Base-by-base conservation (phyloP, 2,797 vertebrate species). In the Prunella strophiata region DNA sequence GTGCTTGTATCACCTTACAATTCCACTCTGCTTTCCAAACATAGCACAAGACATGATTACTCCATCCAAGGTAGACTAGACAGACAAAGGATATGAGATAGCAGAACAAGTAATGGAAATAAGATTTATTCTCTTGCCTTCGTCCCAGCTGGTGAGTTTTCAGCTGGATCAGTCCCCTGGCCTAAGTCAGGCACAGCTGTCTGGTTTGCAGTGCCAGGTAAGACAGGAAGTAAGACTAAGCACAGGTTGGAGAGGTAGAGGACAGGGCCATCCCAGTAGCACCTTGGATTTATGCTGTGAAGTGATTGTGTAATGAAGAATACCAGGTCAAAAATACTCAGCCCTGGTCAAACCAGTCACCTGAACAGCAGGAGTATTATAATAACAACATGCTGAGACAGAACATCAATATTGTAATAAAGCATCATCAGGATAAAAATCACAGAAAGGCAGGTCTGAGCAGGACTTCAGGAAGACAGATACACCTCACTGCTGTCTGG, bases 21-120 rank as follows among this genome's bases (percentile, higher is more conserved):
- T 96, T 94, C 93, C 91, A 80, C 72, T 91, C 58, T 52, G 61
- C 86, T 66, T 95, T 97, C 93, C 91, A 95, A 95, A 91, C 62
- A 65, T n/a, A 90, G 80, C 66, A 67, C 66, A 90, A 85, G 81
- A 62, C 0, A 1, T 27, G 40, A 90, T 91, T 94, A 68, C 72
- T 79, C 52, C 30, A 62, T 93, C 93, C 73, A 87, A 96, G 86
- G 84, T 85, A 94, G 93, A 88, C 77, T 75, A 86, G 85, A 88
- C 76, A 89, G 70, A 93, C 68, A 89, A 88, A 94, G 55, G 36
- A 75, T 55, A 65, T 75, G 65, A 95, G 85, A 92, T 89, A 92
- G 66, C 72, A 75, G 62, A 88, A 65, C 54, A 83, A 94, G 66
- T 81, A 88, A 93, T 66, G 76, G 82, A 94, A 96, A 95, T 75